Percentiles rank a stretch among this genome's conserved stretches.
phyloP scores from a whole-genome alignment of 2,797 vertebrate genomes.

The Poeciliopsis presidionis region DNA sequence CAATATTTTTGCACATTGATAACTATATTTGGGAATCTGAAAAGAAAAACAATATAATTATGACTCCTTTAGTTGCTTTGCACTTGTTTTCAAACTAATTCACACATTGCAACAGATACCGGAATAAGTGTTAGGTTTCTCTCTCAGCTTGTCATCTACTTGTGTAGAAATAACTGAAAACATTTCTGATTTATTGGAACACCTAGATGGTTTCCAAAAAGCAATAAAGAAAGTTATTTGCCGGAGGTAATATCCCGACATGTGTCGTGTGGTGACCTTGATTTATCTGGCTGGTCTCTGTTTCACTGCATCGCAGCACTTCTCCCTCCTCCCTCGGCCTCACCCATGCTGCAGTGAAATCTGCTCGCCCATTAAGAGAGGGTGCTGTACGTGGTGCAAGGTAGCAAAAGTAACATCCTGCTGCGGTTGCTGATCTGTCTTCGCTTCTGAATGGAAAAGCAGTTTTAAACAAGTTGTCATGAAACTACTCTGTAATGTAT shows the following conservation, averaged over 20 bases:
- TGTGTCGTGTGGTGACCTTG: conserved; percentile 75
- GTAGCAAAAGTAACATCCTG: conserved; percentile 52
- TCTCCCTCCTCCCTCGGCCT: conserved; percentile 72
- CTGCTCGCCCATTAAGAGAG: conserved; percentile 69
- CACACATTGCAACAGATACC: conserved; percentile 17
- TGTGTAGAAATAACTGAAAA: conserved; percentile 66
- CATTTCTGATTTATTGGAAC: conserved; percentile 74
- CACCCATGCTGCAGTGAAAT: conserved; percentile 78
- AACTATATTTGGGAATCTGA: conserved; percentile 4
- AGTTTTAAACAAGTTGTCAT: conserved; percentile 53
- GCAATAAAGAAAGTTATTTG: conserved; percentile 82
- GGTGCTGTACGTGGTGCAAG: conserved; percentile 58
- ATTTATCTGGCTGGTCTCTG: conserved; percentile 74
- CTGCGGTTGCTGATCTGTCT: conserved; percentile 64
- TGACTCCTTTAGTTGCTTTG: conserved; percentile 16
- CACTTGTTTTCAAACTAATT: conserved; percentile 19
- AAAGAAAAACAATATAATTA: conserved; percentile 13
- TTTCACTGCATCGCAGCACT: conserved; percentile 66
- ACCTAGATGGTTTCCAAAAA: conserved; percentile 69
- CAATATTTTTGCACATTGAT: conserved; percentile 10
- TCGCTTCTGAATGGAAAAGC: conserved; percentile 58
- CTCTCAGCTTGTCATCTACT: conserved; percentile 30
- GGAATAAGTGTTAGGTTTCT: conserved; percentile 30
- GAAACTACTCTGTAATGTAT: conserved; percentile 37
- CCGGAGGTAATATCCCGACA: conserved; percentile 77